Evolutionary conservation across 2,113 vertebrate genomes (phyloP), one percentile per base, ranked within the genome.

Genomic region (Catharus minimus): DNA sequence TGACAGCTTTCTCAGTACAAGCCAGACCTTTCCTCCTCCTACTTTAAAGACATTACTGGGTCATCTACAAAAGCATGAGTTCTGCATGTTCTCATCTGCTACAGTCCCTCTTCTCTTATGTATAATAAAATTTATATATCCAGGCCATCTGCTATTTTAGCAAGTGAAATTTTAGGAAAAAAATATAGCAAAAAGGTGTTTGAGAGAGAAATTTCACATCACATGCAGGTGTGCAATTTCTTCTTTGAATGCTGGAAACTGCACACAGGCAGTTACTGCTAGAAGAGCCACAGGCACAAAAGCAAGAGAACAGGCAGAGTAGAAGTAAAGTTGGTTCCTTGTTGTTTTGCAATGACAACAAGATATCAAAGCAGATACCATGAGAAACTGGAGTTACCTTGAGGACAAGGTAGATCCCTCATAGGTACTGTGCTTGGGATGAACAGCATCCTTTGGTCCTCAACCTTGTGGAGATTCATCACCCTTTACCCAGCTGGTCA

Each of bases 351-450:
- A 58, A 52, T 55, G 30, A 21, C 41, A 84, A 30, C 19, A 39
- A 72, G 22, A 92, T 79, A 66, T 55, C 26, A 44, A 85, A 91
- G 28, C 17, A 87, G 43, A 36, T 28, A 57, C 5, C 9, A 20
- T 0, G 1, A 30, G 16, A 61, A 87, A 36, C 7, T 39, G 10
- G 28, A 80, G 23, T 53, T 85, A 46, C 32, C 53, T 38, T n/a
- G 24, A n/a, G 15, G 14, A 46, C 41, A 61, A 73, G 28, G 23
- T 9, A 64, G 58, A n/a, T 30, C 41, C 26, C 58, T 56, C 26
- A 52, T 1, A 50, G n/a, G 9, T 3, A 2, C 9, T 0, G 0
- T 71, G 36, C 33, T 32, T 66, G 39, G 22, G 7, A 30, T 47
- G 52, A 69, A 21, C 30, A 43, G 15, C 17, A 41, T 46, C 32